Base-by-base conservation (phyloP, 64 coral and sea anemone species). In the Porites lutea region DNA sequence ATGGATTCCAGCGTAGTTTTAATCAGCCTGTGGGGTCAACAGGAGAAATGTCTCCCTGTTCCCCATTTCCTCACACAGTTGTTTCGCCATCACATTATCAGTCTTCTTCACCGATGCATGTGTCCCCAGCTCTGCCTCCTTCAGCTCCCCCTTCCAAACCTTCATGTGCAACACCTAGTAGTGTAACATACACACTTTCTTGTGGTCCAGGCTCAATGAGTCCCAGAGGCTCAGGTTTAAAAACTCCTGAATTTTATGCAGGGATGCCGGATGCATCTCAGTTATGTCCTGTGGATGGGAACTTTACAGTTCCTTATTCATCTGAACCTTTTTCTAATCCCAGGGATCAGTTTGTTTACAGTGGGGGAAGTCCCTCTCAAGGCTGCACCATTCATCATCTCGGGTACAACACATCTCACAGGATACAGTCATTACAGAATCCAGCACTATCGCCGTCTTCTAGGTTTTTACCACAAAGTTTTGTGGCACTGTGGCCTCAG, bases 331-430 rank as follows among this genome's bases (percentile, higher is more conserved):
- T 84, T 68, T 5, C 63, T 13, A 84, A 51, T 60, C 81, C 81
- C 5, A 67, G 81, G 48, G 81, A 84, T 68, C 81, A 84, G 63
- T 84, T 84, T 69, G 81, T 84, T 52, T 84, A 84, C 16, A 84
- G 62, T 52, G 81, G 81, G 49, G 81, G 81, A 59, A 88, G 95
- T 23, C 87, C 81, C 59, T 79, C 81, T 84, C 92, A 80, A 66
- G 88, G 92, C 22, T 88, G 95, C 19, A 97, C 95, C 20, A 75
- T 97, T 2, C 95, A 97, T 55, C 95, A 97, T 88, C 95, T 87
- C 87, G 95, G 95, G 67, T 97, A 79, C 82, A 93, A 90, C 44
- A 45, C 93, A 61, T 89, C 83, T 68, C 82, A 53, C 67, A 95
- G 93, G 54, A 64, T 81, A 23, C 93, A 72, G 79, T 83, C 95